Evolutionary conservation across 2,797 vertebrate genomes (phyloP).

Genomic region (Ceryle rudis): DNA sequence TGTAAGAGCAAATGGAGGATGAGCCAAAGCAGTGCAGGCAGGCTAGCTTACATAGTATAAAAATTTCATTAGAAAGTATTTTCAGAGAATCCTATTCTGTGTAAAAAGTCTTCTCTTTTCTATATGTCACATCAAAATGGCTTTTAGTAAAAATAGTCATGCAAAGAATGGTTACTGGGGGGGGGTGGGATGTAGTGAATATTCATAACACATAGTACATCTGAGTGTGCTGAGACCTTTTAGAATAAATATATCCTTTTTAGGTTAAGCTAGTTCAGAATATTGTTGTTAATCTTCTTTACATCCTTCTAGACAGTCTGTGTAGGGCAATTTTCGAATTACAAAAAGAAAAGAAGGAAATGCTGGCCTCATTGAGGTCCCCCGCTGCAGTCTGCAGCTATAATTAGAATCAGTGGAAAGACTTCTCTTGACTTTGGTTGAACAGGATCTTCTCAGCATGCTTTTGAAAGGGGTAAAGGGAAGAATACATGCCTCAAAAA

Average conservation of each 20-base stretch:
- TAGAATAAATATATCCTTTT: constrained; percentile 18
- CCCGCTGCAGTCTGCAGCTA: background rate
- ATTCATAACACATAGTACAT: background rate
- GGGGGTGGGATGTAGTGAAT: background rate
- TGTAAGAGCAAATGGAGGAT: background rate
- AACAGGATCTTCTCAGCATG: background rate
- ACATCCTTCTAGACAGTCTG: background rate
- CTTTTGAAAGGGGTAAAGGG: background rate
- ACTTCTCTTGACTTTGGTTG: background rate
- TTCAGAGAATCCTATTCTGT: constrained; percentile 18
- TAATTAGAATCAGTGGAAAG: background rate
- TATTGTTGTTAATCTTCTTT: constrained; percentile 30
- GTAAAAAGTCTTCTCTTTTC: constrained; percentile 11
- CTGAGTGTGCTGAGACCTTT: background rate
- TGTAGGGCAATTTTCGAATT: background rate
- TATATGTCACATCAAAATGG: constrained; percentile 4
- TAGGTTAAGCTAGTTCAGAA: constrained; percentile 1
- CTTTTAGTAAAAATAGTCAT: constrained; percentile 23
- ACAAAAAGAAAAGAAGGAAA: background rate
- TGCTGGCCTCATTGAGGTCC: background rate
- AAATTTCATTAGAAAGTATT: constrained; percentile 46
- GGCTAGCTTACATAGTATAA: constrained; percentile 19
- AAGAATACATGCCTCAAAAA: background rate
- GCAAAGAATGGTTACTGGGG: background rate
- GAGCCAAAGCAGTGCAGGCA: background rate